Evolutionary conservation across 2,113 vertebrate species (phyloP).

Genomic region (Nesoenas mayeri): DNA sequence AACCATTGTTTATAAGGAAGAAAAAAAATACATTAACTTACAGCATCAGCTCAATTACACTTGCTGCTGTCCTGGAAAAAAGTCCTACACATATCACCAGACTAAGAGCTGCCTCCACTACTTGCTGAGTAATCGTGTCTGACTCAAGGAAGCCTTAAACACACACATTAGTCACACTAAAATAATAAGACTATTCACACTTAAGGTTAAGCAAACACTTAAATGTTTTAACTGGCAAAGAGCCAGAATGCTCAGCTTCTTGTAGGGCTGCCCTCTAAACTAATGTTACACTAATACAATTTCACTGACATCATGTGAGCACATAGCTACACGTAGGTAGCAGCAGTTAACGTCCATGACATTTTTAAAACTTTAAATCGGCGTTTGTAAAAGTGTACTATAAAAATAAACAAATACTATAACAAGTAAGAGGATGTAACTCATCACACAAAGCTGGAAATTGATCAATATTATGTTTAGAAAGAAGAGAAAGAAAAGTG

Average conservation of each 20-base stretch:
- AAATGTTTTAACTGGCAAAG: not conserved
- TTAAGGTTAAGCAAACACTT: slow-evolving; percentile 22
- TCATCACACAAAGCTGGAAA: not conserved
- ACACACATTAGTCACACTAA: not conserved
- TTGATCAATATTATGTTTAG: not conserved
- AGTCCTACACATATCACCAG: not conserved
- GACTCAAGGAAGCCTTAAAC: not conserved
- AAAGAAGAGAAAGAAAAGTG: not conserved
- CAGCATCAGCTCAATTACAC: not conserved
- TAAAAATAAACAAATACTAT: not conserved
- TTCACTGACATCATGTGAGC: not conserved
- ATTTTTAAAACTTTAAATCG: not conserved
- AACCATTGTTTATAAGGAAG: not conserved
- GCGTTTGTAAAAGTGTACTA: not conserved
- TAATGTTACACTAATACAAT: not conserved
- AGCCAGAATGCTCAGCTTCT: not conserved
- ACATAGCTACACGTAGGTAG: not conserved
- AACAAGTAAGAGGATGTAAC: not conserved
- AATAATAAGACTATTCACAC: not conserved
- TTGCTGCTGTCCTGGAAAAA: not conserved
- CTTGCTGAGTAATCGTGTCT: not conserved
- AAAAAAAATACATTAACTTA: not conserved
- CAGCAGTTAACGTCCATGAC: not conserved
- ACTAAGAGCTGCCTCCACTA: not conserved
- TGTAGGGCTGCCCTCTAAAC: not conserved